phyloP scores from a whole-genome alignment of 2,888 invertebrate species.

The Drosophila kambysellisi region DNA sequence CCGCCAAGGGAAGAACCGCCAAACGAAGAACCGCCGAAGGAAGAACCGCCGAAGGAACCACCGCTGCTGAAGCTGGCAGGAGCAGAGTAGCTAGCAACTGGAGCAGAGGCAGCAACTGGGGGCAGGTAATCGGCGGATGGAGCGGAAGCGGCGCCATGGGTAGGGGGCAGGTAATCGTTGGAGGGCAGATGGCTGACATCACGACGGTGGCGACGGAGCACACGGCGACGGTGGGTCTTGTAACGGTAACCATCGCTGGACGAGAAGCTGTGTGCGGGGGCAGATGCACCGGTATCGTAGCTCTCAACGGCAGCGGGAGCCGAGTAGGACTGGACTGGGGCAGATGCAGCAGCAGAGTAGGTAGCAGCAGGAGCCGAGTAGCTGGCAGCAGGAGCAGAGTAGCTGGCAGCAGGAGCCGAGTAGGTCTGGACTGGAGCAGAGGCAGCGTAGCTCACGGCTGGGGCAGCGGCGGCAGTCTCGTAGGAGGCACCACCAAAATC shows the following conservation, averaged over 20 bases:
- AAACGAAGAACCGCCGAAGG: not conserved
- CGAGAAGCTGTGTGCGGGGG: conserved; percentile 61
- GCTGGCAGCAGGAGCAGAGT: conserved; percentile 68
- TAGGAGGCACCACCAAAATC: conserved; percentile 29
- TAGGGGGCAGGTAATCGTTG: conserved; percentile 80
- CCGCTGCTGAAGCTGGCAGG: not conserved
- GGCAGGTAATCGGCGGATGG: conserved; percentile 70
- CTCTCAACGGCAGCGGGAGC: conserved; percentile 39
- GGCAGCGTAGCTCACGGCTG: conserved; percentile 35
- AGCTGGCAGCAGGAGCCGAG: conserved; percentile 41
- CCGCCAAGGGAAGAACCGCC: not conserved
- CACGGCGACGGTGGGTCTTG: conserved; percentile 75
- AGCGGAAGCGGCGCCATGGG: conserved; percentile 65
- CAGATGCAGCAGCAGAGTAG: conserved; percentile 2
- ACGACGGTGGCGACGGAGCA: conserved; percentile 79
- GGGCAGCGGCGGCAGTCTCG: conserved; percentile 47
- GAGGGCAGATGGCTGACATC: conserved; percentile 76
- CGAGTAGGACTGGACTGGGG: conserved; percentile 46
- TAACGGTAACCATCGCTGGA: conserved; percentile 81
- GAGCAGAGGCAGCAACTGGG: conserved; percentile 53
- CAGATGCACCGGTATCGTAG: conserved; percentile 72
- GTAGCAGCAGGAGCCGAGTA: conserved; percentile 19
- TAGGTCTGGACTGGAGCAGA: conserved; percentile 48
- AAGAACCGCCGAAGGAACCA: not conserved
- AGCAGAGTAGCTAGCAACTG: conserved; percentile 43